Evolutionary conservation across 2,888 invertebrate species (phyloP).

Genomic region (Acrobasis consociella): DNA sequence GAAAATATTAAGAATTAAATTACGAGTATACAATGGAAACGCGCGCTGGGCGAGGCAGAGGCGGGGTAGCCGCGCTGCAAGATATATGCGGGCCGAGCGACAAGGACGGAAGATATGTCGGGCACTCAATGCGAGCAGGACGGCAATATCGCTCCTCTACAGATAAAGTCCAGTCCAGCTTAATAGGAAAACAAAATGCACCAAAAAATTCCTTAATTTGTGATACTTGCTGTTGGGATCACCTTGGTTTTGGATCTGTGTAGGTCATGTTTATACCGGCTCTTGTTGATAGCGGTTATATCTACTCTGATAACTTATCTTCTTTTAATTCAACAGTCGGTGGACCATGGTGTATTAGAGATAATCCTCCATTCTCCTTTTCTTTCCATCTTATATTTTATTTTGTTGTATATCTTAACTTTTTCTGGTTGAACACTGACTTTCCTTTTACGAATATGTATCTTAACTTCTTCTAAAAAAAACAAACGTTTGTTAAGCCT

Average conservation of each 20-base stretch:
- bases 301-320: neutral
- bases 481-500: too few species aligned
- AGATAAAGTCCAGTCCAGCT: conserved; percentile 59
- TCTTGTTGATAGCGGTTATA: neutral
- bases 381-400: too few species aligned
- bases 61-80: conserved; percentile 71
- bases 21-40: conserved; percentile 59
- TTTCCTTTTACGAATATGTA: too few species aligned
- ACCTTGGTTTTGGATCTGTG: conserved; percentile 46
- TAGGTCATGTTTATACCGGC: neutral
- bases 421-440: too few species aligned
- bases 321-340: too few species aligned
- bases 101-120: conserved; percentile 42
- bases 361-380: too few species aligned
- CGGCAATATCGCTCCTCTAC: conserved; percentile 37
- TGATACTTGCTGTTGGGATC: conserved; percentile 52
- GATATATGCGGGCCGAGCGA: conserved; percentile 57
- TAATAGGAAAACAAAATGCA: conserved; percentile 71
- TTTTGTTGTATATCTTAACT: too few species aligned
- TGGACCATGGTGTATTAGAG: too few species aligned
- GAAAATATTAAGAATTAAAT: conserved; percentile 8
- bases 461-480: too few species aligned
- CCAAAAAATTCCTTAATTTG: conserved; percentile 59
- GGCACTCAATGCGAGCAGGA: conserved; percentile 45
- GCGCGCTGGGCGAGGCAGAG: conserved; percentile 63